phyloP scores from a whole-genome alignment of 1,140 invertebrate genomes.

The Phymastichus coffea region DNA sequence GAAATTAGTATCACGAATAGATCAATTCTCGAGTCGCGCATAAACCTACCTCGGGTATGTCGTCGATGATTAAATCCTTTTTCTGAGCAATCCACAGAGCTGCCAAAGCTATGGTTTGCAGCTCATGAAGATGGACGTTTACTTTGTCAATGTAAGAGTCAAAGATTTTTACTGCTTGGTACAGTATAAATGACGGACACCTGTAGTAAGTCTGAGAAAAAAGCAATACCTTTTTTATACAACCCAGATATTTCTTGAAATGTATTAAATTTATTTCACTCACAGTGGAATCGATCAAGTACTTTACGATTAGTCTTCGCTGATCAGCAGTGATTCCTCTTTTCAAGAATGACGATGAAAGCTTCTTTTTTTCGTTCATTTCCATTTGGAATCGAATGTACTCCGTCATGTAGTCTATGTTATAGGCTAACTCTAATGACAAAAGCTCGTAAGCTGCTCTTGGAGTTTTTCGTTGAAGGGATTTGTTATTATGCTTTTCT shows the following conservation, averaged over 20 bases:
- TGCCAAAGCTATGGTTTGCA: constrained; percentile 35
- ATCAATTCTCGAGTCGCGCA: neutral
- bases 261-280: neutral
- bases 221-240: neutral
- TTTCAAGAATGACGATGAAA: constrained; percentile 24
- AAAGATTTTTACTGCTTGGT: constrained; percentile 40
- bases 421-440: constrained; percentile 17
- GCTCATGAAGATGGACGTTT: neutral
- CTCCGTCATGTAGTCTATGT: constrained; percentile 16
- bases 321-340: constrained; percentile 29
- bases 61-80: constrained; percentile 22
- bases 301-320: constrained; percentile 34
- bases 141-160: constrained; percentile 32
- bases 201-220: constrained; percentile 29
- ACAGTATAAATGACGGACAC: constrained; percentile 31
- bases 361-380: neutral
- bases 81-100: constrained; percentile 41
- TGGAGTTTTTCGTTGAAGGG: neutral
- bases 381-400: constrained; percentile 21
- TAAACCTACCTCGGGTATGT: constrained; percentile 34
- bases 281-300: constrained; percentile 32
- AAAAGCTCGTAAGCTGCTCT: neutral
- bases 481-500: constrained; percentile 1
- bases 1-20: constrained; percentile 6
- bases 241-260: neutral